Evolutionary conservation across 2,888 invertebrate genomes (phyloP), one percentile per base, ranked within the genome.

Genomic region (Amblyjoppa fuscipennis): DNA sequence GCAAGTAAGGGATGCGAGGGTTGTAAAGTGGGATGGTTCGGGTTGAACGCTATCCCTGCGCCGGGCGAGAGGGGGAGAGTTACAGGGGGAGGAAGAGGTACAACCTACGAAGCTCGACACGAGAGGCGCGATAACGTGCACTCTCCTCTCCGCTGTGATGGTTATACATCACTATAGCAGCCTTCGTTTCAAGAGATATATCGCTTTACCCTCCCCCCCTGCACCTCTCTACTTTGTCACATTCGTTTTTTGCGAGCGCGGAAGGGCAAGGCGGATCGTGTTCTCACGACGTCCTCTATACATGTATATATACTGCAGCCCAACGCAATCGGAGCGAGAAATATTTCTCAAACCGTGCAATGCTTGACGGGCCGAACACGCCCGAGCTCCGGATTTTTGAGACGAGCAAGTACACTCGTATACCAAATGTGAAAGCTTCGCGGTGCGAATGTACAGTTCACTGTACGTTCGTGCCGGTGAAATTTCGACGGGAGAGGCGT

Each of bases 111-210:
- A 64, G 66, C 78, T 73, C 70, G 78, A 74, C 69, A 70, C 74
- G 68, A 71, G 80, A 83, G 70, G 73, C 73, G 80, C 79, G 83
- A 85, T 85, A 85, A 85, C 85, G 81, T 79, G 70, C 49, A 20
- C 85, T 71, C 25, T 53, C 1, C 49, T n/a, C 25, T 78, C 34
- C 66, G 34, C 51, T 31, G 38, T 66, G 28, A 61, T 53, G 70
- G 64, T 34, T 76, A 73, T 80, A 71, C 75, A 51, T 49, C 51
- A 51, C 34, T 68, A 53, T 61, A 45, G 64, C 51, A 13, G 38
- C 16, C 81, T 71, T 38, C 45, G 82, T 79, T 51, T 53, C 69
- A 59, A 74, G 73, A 77, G 74, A 84, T 81, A 85, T 78, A 82
- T 78, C 74, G 81, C 74, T 85, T 51, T 25, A 74, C 56, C 76